Evolutionary conservation across 2,113 vertebrate species (phyloP).

Genomic region (Hoplias malabaricus): DNA sequence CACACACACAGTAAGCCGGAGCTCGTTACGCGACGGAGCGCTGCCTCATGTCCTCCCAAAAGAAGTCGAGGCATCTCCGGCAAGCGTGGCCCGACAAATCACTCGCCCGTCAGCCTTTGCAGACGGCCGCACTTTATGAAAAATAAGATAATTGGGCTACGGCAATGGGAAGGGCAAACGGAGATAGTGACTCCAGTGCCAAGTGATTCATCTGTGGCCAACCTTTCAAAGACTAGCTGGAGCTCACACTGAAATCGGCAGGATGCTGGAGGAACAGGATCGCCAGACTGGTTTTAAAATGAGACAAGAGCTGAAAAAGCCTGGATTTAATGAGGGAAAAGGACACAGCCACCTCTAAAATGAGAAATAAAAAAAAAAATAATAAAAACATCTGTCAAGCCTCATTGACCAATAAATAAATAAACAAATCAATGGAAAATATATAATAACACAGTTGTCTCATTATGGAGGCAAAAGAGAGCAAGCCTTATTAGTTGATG

Average conservation of each 20-base stretch:
- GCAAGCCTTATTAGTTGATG: slow-evolving; percentile 54
- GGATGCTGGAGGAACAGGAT: slow-evolving; percentile 1
- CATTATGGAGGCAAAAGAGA: slow-evolving; percentile 47
- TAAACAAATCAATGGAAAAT: no score
- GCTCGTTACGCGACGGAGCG: slow-evolving; percentile 40
- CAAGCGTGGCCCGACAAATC: slow-evolving; percentile 46
- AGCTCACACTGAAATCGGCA: slow-evolving; percentile 16
- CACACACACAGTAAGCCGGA: slow-evolving; percentile 24
- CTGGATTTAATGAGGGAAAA: slow-evolving; percentile 32
- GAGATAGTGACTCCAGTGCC: slow-evolving; percentile 22
- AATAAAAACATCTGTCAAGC: slow-evolving; percentile 11
- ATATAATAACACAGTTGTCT: slow-evolving; percentile 16
- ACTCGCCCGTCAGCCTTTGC: slow-evolving; percentile 28
- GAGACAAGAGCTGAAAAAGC: slow-evolving; percentile 11
- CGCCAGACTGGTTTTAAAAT: slow-evolving; percentile 30
- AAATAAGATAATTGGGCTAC: slow-evolving; percentile 46
- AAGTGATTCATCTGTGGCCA: slow-evolving; percentile 41
- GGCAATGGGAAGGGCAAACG: slow-evolving; percentile 30
- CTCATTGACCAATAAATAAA: background rate
- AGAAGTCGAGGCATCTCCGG: slow-evolving; percentile 25
- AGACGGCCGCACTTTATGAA: slow-evolving; percentile 11
- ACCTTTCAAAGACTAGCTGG: slow-evolving; percentile 41
- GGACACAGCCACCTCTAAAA: background rate
- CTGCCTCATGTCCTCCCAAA: slow-evolving; percentile 16
- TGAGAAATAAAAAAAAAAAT: background rate